Evolutionary conservation across 2,113 vertebrate genomes (phyloP).

Genomic region (Dasyprocta punctata): DNA sequence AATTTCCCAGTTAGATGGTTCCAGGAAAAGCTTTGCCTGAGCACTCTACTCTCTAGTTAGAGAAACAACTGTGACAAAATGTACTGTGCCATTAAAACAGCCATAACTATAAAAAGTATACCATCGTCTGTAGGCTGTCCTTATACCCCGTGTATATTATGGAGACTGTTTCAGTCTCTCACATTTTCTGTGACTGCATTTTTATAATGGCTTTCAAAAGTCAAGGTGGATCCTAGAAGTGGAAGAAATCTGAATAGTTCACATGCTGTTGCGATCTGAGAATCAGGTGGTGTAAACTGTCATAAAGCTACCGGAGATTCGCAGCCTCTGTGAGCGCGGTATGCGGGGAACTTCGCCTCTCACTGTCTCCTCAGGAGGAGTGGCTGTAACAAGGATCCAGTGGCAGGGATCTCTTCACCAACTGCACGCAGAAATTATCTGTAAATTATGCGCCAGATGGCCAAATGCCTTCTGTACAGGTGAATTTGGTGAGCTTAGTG

Average conservation of each 20-base stretch:
- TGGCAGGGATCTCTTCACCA: background rate
- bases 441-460: background rate
- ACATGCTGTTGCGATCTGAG: background rate
- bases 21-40: slow-evolving; percentile 77
- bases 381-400: background rate
- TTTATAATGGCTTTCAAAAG: slow-evolving; percentile 45
- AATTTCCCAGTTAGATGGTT: slow-evolving; percentile 79
- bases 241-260: background rate
- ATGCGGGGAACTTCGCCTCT: background rate
- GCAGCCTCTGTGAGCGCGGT: background rate
- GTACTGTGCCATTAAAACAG: slow-evolving; percentile 78
- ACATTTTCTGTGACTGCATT: slow-evolving; percentile 34
- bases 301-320: slow-evolving; percentile 56
- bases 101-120: slow-evolving; percentile 76
- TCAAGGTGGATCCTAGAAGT: background rate
- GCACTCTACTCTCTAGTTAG: slow-evolving; percentile 74
- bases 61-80: slow-evolving; percentile 68
- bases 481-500: background rate
- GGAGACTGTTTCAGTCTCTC: slow-evolving; percentile 76
- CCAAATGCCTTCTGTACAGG: background rate
- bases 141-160: slow-evolving; percentile 76
- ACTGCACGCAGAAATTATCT: background rate
- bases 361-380: background rate
- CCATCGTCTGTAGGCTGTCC: slow-evolving; percentile 56
- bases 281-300: slow-evolving; percentile 11